Evolutionary conservation across 1,140 invertebrate species (phyloP), one percentile per base, ranked within the genome.

Genomic region (Halyomorpha halys): DNA sequence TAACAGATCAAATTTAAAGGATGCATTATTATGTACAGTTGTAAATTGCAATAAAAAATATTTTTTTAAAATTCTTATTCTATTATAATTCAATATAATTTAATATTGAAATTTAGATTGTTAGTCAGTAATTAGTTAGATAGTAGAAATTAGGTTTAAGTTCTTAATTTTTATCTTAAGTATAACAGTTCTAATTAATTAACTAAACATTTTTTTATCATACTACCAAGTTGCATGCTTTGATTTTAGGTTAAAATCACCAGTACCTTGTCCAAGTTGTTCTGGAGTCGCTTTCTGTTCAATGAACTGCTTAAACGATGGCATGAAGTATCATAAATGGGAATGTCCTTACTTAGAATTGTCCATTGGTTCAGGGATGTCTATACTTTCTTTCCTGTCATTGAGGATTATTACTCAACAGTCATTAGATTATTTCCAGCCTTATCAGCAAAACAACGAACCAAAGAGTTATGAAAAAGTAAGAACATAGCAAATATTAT

Each of bases 271-370:
- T 73, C 74, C 81, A 0, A 76, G 80, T 3, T 95, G 91, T 74
- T 83, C 83, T 21, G 82, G 81, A 21, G 79, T 90, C 1, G 85
- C 83, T 19, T 91, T 90, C 72, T 96, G 91, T 74, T 80, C 80
- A 13, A 69, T 76, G 0, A 70, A 80, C 51, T 96, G 93, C 75
- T 78, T 84, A 44, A 70, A 74, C 19, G 88, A 88, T 0, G 72
- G 84, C 59, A 71, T 76, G 0, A 80, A 78, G 0, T 93, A 91
- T 73, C 92, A 97, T 74, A 76, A 80, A 30, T 85, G 82, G 71
- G 93, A 96, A 76, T 96, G 92, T 73, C 79, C 82, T 67, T 83
- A 87, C 71, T 76, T 90, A 56, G 83, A 85, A 64, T 71, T 89
- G 9, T 76, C 90, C 44, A 84, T 88, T 64, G 86, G 82, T n/a